These are phyloP conservation scores for Atrichornis clamosus DNA, from an alignment of 2,113 vertebrate species.

Conservation along the genomic window DNA sequence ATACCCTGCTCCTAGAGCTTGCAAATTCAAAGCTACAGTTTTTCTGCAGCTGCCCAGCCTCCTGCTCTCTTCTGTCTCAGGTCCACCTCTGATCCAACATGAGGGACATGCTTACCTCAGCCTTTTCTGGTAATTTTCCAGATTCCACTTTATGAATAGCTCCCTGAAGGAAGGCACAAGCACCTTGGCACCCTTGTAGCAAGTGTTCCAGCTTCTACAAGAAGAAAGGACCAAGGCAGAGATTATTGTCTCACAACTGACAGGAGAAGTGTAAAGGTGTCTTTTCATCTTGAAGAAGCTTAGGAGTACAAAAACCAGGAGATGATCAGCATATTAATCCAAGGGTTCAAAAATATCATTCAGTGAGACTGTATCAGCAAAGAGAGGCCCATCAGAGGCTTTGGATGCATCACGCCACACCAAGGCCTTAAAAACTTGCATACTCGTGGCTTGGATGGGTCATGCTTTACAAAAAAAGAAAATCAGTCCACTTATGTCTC, in stretches of 20 bases:
- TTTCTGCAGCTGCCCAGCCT: neutral
- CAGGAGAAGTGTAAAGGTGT: neutral
- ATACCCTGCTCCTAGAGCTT: neutral
- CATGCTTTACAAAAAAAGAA: neutral
- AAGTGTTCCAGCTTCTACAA: slow-evolving; percentile 85
- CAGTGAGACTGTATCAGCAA: neutral
- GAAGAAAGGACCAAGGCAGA: neutral
- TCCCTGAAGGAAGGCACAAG: slow-evolving; percentile 79
- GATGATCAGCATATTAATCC: neutral
- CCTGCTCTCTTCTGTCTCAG: neutral
- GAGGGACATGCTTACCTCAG: slow-evolving; percentile 70
- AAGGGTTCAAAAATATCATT: neutral
- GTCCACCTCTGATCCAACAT: neutral
- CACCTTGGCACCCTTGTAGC: slow-evolving; percentile 75
- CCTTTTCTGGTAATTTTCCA: slow-evolving; percentile 64
- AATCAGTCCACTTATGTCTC: neutral
- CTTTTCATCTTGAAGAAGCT: neutral
- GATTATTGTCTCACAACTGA: neutral
- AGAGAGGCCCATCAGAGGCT: neutral
- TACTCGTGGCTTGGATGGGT: neutral
- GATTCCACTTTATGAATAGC: slow-evolving; percentile 77
- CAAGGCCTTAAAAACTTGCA: neutral
- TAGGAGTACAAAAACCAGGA: neutral
- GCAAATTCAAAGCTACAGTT: neutral
- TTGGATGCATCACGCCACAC: neutral